Evolutionary conservation across 1,140 invertebrate genomes (phyloP).

Genomic region (Camponotus floridanus): DNA sequence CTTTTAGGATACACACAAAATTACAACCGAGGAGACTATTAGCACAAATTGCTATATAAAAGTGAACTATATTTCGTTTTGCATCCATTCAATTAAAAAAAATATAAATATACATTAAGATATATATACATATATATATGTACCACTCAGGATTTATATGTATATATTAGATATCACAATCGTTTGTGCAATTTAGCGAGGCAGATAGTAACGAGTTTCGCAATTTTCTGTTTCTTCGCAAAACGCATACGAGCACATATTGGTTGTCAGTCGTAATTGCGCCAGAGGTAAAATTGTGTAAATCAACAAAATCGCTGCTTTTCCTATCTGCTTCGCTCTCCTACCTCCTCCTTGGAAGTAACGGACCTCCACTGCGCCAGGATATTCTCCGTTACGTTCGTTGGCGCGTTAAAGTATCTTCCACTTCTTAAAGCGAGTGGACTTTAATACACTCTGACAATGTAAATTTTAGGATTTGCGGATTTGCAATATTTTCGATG

Average conservation of each 20-base stretch:
- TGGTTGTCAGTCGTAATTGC: slow-evolving; percentile 18
- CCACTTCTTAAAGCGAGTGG: slow-evolving; percentile 7
- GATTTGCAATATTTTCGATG: not conserved
- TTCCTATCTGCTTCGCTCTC: slow-evolving; percentile 6
- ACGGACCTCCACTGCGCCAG: slow-evolving; percentile 49
- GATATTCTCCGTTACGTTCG: slow-evolving; percentile 53
- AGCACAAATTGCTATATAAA: not conserved
- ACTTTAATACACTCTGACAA: not conserved
- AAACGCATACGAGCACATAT: not conserved
- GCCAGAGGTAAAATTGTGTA: slow-evolving; percentile 23
- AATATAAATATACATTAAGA: not conserved
- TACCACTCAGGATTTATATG: no score
- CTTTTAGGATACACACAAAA: not conserved
- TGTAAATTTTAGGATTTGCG: not conserved
- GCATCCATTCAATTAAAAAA: not conserved
- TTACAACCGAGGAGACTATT: not conserved
- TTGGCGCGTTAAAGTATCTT: slow-evolving; percentile 26
- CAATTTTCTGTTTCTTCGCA: not conserved
- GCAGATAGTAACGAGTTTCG: not conserved
- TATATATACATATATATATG: not conserved
- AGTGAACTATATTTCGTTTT: not conserved
- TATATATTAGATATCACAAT: not conserved
- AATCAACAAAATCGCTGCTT: slow-evolving; percentile 34
- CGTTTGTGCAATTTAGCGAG: not conserved
- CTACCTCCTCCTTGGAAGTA: slow-evolving; percentile 46